Evolutionary conservation across 2,113 vertebrate genomes (phyloP).

Genomic region (Poecilia latipinna): DNA sequence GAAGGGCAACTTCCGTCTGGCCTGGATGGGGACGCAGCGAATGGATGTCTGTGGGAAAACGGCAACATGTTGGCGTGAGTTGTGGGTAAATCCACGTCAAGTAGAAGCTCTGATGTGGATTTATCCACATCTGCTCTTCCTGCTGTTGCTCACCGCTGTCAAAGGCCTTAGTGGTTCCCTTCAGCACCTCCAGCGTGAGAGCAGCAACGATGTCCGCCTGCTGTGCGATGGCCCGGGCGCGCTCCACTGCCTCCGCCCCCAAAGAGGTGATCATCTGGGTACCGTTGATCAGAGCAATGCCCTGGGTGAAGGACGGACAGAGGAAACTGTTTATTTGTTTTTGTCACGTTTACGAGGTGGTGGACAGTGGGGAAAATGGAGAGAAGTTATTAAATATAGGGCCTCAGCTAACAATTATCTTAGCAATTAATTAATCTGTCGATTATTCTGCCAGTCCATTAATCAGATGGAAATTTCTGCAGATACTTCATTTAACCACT

Average conservation of each 20-base stretch:
- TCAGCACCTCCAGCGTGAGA: slow-evolving; percentile 94
- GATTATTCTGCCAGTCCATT: too few species aligned
- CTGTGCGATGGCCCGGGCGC: slow-evolving; percentile 88
- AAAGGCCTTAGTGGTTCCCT: slow-evolving; percentile 97
- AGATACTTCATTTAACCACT: too few species aligned
- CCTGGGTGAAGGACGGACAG: slow-evolving; percentile 73
- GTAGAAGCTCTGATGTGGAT: neutral
- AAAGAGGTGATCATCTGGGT: slow-evolving; percentile 99
- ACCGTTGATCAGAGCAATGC: slow-evolving; percentile 95
- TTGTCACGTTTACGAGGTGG: neutral
- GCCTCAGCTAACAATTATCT: too few species aligned
- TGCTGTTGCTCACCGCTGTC: slow-evolving; percentile 87
- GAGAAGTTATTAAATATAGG: too few species aligned
- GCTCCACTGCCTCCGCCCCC: slow-evolving; percentile 94
- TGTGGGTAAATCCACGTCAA: neutral
- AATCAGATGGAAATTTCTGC: too few species aligned
- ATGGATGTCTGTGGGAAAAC: slow-evolving; percentile 87
- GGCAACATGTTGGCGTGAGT: neutral
- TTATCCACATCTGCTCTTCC: neutral
- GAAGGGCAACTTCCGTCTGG: slow-evolving; percentile 92
- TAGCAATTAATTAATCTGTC: too few species aligned
- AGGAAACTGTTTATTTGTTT: neutral
- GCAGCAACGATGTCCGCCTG: slow-evolving; percentile 97
- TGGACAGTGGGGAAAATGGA: neutral
- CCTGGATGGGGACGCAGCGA: slow-evolving; percentile 90